Base-by-base conservation (phyloP, 2,888 invertebrate genomes). In the Sphaeridia pumilis region DNA sequence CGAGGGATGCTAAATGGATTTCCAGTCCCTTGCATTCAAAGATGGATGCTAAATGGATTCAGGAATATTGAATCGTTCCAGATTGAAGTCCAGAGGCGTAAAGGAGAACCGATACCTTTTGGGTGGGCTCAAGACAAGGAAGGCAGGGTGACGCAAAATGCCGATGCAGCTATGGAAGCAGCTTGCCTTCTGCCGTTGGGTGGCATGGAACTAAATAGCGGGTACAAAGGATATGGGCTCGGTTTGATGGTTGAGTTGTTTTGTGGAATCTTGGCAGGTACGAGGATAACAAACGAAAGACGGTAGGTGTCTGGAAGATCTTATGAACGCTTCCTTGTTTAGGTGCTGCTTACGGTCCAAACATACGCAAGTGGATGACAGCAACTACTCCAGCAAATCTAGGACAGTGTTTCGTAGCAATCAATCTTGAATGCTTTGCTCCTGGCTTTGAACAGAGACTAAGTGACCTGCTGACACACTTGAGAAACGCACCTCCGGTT, bases 171-270 rank as follows among this genome's bases (percentile, higher is more conserved):
- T 0, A 79, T 76, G 65, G 68, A 77, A 2, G 75, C 77, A 0
- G 71, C 69, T 0, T 76, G 79, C 48, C 68, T 87, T 44, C 76
- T 82, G 76, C 86, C 87, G 0, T 67, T 87, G 2, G 87, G 87
- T 1, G 87, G 87, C 0, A 66, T 72, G 0, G 87, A 87, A 67
- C 66, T 74, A 0, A 78, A 78, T 49, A 80, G 84, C 3, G 87
- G 92, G 2, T 92, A 89, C 73, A 94, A 94, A 69, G 93, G 93
- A 0, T 89, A 80, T 64, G 92, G 92, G 0, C 71, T 93, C 5
- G 82, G 81, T 0, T 77, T 84, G 54, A 77, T 92, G 78, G 89
- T 90, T 2, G 94, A 95, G 66, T 73, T 89, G 1, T 78, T 94
- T 52, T 84, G 84, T 67, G 93, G 93, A n/a, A 78, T 94, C 25